Evolutionary conservation across 2,797 vertebrate species (phyloP).

Genomic region (Discoglossus pictus): DNA sequence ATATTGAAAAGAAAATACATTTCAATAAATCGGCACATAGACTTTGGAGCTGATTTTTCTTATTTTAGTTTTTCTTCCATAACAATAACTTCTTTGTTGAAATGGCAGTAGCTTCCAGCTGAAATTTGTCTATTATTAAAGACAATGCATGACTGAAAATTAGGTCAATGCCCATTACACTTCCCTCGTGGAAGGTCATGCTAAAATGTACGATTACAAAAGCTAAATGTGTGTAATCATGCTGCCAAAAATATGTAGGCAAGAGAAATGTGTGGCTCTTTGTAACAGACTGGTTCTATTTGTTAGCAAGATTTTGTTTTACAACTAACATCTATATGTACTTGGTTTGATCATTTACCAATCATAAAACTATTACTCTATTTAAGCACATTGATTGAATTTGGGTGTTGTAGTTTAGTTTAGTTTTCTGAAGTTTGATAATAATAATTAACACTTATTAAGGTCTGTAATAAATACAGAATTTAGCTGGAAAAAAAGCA

Average conservation of each 20-base stretch:
- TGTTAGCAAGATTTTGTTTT: too few relatives aligned
- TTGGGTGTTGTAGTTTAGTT: too few relatives aligned
- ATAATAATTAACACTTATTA: too few relatives aligned
- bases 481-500: too few relatives aligned
- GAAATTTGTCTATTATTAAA: constrained; percentile 40
- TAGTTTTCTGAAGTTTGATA: too few relatives aligned
- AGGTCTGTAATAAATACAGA: too few relatives aligned
- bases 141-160: constrained; percentile 39
- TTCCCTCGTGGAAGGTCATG: constrained; percentile 37
- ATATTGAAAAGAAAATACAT: too few relatives aligned
- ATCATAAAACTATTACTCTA: too few relatives aligned
- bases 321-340: too few relatives aligned
- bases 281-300: constrained; percentile 21
- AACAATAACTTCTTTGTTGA: constrained; percentile 42
- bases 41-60: constrained; percentile 14
- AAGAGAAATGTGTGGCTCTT: constrained; percentile 32
- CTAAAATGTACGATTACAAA: constrained; percentile 53
- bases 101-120: constrained; percentile 44
- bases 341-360: too few relatives aligned
- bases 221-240: constrained; percentile 57
- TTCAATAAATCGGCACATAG: too few relatives aligned
- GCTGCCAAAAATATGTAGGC: constrained; percentile 51
- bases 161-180: constrained; percentile 38
- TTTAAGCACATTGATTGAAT: too few relatives aligned
- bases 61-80: constrained; percentile 36